Base-by-base conservation (phyloP, 2,888 invertebrate species). In the Acanthosepion esculentum region DNA sequence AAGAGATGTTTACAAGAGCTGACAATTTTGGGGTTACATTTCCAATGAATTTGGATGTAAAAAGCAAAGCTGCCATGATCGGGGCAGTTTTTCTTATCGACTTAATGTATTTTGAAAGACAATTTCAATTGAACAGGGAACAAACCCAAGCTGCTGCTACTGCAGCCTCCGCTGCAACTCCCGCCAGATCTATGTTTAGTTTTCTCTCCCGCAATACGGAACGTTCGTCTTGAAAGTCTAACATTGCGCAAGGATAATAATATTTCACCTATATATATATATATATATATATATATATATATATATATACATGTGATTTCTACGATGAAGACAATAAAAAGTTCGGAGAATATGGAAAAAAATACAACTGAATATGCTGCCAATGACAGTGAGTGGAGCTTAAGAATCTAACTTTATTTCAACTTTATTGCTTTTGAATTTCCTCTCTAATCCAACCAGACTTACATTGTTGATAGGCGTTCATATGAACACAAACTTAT, bases 21-120 rank as follows among this genome's bases (percentile, higher is more conserved):
- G 97, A 97, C 95, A 97, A 96, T 95, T 97, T 96, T 95, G 96
- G 96, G 29, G 96, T 97, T 15, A 95, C 96, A 96, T 96, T 97
- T 95, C 97, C 97, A 10, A 96, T 96, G 95, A 96, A 97, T 95
- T 95, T 97, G 92, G 96, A 97, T 95, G 96, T 97, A 33, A 97
- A 96, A 94, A 96, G 96, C 95, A 97, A 97, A 95, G 96, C 97
- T 15, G 95, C 96, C 26, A 96, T 97, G 96, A 94, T 97, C 93
- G 96, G 96, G 91, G 96, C 96, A 48, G 96, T 96, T n/a, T 97
- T 97, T 95, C 95, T 97, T 18, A 96, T 97, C 95, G 97, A 93
- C 48, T 48, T 93, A 29, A 93, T 93, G 93, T 93, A 48, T 10
- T 93, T 93, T 53, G 48, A 93, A 92, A 78, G 78, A 33, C 78